A percentile compares a stretch with the other conserved stretches of the same genome.
These are phyloP conservation scores for Acanthosepion esculentum DNA, from an alignment of 2,888 invertebrate species.

Conservation along the genomic window DNA sequence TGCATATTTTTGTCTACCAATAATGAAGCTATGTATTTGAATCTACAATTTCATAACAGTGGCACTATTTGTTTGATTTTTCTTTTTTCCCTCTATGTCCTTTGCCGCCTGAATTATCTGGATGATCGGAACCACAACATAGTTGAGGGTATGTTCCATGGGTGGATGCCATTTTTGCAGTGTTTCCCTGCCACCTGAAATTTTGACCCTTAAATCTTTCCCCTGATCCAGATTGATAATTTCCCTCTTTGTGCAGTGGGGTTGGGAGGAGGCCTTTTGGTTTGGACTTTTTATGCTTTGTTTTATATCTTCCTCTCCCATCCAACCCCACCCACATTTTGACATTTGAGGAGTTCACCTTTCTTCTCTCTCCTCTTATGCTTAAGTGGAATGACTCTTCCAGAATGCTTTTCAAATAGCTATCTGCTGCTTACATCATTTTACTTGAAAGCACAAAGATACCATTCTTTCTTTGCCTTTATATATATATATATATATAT, in stretches of 20 bases:
- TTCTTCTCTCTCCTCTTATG: neutral
- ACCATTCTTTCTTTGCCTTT: neutral
- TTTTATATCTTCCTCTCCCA: neutral
- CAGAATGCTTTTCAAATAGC: neutral
- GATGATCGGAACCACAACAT: neutral
- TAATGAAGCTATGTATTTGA: neutral
- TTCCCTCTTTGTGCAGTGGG: neutral
- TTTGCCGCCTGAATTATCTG: neutral
- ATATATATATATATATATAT: too few relatives aligned
- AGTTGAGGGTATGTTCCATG: conserved; percentile 2
- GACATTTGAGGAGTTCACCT: neutral
- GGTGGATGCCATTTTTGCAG: conserved; percentile 2
- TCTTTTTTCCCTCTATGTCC: neutral
- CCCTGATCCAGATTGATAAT: neutral
- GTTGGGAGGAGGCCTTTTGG: neutral
- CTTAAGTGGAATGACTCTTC: neutral
- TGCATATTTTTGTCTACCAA: neutral
- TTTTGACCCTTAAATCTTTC: neutral
- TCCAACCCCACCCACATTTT: neutral
- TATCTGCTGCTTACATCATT: neutral
- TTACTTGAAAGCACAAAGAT: neutral
- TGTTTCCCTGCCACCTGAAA: neutral
- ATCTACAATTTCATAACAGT: neutral
- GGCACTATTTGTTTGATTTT: neutral
- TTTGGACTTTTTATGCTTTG: neutral